Evolutionary conservation across 53 echinoderm and acorn worm species (phyloP).

Genomic region (Antedon mediterranea): DNA sequence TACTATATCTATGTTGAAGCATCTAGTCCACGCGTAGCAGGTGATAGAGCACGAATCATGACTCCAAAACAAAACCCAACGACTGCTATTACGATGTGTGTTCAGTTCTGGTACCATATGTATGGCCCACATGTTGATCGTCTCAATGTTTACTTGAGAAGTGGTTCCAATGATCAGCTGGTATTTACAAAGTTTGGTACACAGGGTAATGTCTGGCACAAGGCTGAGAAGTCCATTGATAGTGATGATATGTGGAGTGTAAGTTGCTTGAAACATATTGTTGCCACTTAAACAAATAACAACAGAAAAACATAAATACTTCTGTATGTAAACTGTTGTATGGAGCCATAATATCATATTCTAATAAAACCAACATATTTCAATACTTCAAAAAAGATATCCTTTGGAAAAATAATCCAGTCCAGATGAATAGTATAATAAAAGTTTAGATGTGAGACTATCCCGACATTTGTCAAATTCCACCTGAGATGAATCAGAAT

Average conservation of each 20-base stretch:
- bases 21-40: conserved; percentile 13
- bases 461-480: no score
- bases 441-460: no score
- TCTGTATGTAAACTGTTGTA: no score
- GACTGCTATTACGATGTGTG: conserved; percentile 21
- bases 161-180: conserved; percentile 19
- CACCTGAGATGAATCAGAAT: no score
- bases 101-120: conserved; percentile 81
- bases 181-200: conserved; percentile 48
- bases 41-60: conserved; percentile 38
- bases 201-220: conserved; percentile 70
- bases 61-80: conserved; percentile 41
- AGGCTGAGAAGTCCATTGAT: conserved; percentile 13
- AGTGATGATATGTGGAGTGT: conserved; percentile 27
- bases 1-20: conserved; percentile 43
- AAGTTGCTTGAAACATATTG: conserved; percentile 5
- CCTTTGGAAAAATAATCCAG: no score
- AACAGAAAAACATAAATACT: no score
- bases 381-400: no score
- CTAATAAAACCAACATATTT: no score
- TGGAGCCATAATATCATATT: no score
- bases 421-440: no score
- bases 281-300: no score
- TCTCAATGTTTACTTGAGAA: background rate
- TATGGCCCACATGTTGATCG: conserved; percentile 7